Evolutionary conservation across 2,113 vertebrate genomes (phyloP).

Genomic region (Halichoerus grypus): DNA sequence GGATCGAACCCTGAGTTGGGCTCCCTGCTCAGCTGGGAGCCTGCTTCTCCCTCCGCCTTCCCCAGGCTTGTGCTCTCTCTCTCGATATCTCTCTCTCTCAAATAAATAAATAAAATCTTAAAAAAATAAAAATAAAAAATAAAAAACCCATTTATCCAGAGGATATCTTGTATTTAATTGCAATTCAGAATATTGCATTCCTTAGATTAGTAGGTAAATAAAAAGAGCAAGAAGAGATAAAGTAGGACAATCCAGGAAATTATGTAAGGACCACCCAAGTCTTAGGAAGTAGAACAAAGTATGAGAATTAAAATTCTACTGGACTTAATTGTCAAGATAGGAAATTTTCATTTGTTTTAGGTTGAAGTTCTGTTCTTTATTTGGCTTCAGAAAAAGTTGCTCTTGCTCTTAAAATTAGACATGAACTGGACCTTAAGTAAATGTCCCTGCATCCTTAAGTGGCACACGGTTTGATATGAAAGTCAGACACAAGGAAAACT

Average conservation of each 20-base stretch:
- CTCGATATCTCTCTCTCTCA: too few relatives aligned
- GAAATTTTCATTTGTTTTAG: background rate
- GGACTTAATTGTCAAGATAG: background rate
- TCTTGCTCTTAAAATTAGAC: background rate
- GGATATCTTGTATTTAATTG: background rate
- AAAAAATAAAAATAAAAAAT: too few relatives aligned
- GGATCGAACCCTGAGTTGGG: too few relatives aligned
- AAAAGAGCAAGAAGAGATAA: background rate
- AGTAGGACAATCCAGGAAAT: background rate
- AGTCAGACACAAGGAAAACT: background rate
- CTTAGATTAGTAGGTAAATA: background rate
- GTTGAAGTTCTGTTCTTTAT: constrained; percentile 13
- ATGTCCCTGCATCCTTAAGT: background rate
- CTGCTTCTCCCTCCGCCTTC: too few relatives aligned
- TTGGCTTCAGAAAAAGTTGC: constrained; percentile 17
- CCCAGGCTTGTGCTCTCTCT: too few relatives aligned
- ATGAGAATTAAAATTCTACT: background rate
- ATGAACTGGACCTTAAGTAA: background rate
- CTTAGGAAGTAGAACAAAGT: background rate
- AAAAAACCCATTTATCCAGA: background rate
- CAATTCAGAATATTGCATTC: background rate
- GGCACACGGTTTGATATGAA: constrained; percentile 13
- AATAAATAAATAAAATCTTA: too few relatives aligned
- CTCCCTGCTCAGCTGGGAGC: too few relatives aligned
- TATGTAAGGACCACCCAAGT: background rate